Conservation (phyloP, 2,888 invertebrate species). For the Cataglyphis rosenhaueri region DNA sequence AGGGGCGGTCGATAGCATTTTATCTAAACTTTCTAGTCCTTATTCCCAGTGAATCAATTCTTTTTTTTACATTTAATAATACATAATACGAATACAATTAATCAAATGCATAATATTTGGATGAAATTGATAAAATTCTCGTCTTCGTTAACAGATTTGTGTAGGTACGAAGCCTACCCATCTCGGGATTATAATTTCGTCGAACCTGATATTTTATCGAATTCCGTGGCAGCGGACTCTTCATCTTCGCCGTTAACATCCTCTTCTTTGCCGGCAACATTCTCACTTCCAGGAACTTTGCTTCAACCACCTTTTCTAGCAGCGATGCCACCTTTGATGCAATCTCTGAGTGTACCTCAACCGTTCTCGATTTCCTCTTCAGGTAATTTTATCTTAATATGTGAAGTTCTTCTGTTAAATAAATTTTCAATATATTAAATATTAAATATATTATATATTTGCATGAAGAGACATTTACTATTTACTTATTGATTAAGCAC, state of each 20-base stretch:
- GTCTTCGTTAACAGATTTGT: slow-evolving; percentile 65
- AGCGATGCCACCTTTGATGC: slow-evolving; percentile 75
- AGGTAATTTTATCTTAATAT: slow-evolving; percentile 52
- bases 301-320: slow-evolving; percentile 73
- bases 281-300: slow-evolving; percentile 70
- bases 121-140: slow-evolving; percentile 22
- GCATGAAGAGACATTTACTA: no score
- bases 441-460: not conserved
- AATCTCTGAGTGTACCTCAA: slow-evolving; percentile 73
- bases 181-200: slow-evolving; percentile 67
- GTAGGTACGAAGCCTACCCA: slow-evolving; percentile 71
- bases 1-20: slow-evolving; percentile 87
- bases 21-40: slow-evolving; percentile 1
- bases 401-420: not conserved
- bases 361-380: slow-evolving; percentile 68
- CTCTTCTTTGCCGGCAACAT: slow-evolving; percentile 67
- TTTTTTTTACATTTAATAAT: not conserved
- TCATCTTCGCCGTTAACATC: slow-evolving; percentile 68
- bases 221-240: slow-evolving; percentile 58
- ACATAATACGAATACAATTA: not conserved
- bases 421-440: not conserved
- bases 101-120: not conserved
- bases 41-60: not conserved
- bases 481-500: not conserved
- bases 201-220: slow-evolving; percentile 66